These are phyloP conservation scores for Xanthorhoe designata DNA, from an alignment of 2,888 invertebrate species.

Conservation along the genomic window DNA sequence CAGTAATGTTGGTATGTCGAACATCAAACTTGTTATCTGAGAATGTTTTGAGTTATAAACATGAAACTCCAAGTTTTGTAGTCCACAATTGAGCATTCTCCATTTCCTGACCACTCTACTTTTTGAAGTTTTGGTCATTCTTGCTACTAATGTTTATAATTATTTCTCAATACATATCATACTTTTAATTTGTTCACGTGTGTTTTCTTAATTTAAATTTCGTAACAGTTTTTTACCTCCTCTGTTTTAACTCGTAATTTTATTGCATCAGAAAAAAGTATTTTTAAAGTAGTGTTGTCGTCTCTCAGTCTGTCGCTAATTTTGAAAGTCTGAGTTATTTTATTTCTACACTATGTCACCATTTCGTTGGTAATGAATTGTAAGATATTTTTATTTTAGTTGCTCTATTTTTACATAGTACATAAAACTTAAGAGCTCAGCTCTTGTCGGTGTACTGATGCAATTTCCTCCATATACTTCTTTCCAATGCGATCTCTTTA, in stretches of 20 bases:
- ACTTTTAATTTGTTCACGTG: constrained; percentile 3
- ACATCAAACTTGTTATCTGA: neutral
- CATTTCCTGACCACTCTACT: neutral
- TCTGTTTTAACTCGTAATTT: constrained; percentile 26
- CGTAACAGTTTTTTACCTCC: constrained; percentile 25
- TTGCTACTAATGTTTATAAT: neutral
- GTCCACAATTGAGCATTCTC: neutral
- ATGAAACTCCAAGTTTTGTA: neutral
- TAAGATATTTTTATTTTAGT: neutral
- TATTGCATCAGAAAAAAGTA: constrained; percentile 39
- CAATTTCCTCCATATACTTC: too few relatives aligned
- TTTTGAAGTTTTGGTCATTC: neutral
- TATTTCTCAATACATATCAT: neutral
- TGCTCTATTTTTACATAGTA: neutral
- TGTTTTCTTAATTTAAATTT: constrained; percentile 9
- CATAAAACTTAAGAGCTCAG: too few relatives aligned
- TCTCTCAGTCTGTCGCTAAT: constrained; percentile 19
- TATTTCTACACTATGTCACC: neutral
- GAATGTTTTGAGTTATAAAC: neutral
- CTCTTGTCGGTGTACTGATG: too few relatives aligned
- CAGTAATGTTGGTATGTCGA: constrained; percentile 1
- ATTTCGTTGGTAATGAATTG: neutral
- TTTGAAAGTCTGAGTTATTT: constrained; percentile 24
- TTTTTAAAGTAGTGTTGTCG: constrained; percentile 29
- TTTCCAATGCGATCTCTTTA: too few relatives aligned